Evolutionary conservation across 2,113 vertebrate species (phyloP).

Genomic region (Callionymus lyra): DNA sequence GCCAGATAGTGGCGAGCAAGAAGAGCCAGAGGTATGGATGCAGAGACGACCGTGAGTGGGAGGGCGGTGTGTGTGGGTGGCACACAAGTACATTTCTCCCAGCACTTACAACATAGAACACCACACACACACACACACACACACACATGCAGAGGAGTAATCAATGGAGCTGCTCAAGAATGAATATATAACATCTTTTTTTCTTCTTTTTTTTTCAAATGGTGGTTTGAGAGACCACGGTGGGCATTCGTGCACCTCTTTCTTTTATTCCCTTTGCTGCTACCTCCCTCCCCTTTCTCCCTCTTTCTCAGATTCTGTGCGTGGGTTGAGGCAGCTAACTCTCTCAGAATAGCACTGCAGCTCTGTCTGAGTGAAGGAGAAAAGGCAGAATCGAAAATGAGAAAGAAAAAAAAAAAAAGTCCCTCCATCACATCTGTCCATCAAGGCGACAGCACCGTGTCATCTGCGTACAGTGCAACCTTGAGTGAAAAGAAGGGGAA

Average conservation of each 20-base stretch:
- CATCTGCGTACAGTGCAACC: too few species aligned
- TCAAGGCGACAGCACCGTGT: too few species aligned
- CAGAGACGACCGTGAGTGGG: slow-evolving; percentile 67
- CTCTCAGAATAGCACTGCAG: slow-evolving; percentile 78
- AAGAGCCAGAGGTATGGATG: slow-evolving; percentile 70
- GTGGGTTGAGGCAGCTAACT: slow-evolving; percentile 75
- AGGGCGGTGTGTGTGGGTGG: slow-evolving; percentile 63
- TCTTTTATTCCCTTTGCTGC: slow-evolving; percentile 8
- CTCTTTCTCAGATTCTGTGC: slow-evolving; percentile 71
- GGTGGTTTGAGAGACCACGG: slow-evolving; percentile 25
- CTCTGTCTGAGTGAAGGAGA: slow-evolving; percentile 50
- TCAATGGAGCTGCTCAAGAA: too few species aligned
- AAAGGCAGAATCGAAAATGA: slow-evolving; percentile 30
- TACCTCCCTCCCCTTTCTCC: slow-evolving; percentile 30
- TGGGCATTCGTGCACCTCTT: slow-evolving; percentile 33
- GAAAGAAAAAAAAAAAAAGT: background rate
- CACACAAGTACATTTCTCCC: slow-evolving; percentile 68
- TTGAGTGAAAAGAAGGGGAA: too few species aligned
- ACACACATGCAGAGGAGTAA: slow-evolving; percentile 29
- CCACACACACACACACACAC: slow-evolving; percentile 48
- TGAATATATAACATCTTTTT: too few species aligned
- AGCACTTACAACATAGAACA: slow-evolving; percentile 63
- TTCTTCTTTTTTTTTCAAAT: too few species aligned
- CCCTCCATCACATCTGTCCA: slow-evolving; percentile 21
- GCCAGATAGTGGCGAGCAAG: slow-evolving; percentile 59